Percentiles rank a stretch among this genome's conserved stretches.
These are phyloP conservation scores for Pollicipes pollicipes DNA, from an alignment of 1,140 invertebrate genomes.

Conservation along the genomic window DNA sequence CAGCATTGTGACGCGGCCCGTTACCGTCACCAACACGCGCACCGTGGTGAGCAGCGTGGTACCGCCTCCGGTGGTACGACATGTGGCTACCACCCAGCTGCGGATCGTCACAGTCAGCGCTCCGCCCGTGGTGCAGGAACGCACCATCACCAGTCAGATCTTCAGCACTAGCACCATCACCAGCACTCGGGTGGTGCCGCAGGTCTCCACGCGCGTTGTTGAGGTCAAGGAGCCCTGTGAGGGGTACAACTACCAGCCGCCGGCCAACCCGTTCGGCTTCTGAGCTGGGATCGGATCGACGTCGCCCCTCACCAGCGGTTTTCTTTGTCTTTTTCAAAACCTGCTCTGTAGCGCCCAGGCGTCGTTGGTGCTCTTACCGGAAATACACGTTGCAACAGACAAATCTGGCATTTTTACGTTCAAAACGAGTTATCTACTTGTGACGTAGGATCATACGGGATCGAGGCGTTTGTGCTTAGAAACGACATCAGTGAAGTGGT, in stretches of 20 bases:
- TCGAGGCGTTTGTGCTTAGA: no score
- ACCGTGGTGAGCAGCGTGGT: background rate
- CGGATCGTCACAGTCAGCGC: background rate
- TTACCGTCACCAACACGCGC: background rate
- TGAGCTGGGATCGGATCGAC: no score
- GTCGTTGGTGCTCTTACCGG: no score
- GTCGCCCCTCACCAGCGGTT: no score
- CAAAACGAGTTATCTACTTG: no score
- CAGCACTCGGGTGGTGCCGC: background rate
- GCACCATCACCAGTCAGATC: background rate
- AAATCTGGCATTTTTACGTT: no score
- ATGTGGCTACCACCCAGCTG: background rate
- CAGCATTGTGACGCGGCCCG: background rate
- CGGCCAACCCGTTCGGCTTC: background rate
- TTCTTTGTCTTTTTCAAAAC: no score
- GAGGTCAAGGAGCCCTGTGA: background rate
- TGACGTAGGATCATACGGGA: no score
- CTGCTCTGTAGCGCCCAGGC: no score
- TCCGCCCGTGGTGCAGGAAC: background rate
- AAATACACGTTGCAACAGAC: no score
- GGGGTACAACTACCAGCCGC: background rate
- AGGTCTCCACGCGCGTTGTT: background rate
- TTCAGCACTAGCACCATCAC: background rate
- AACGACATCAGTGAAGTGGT: no score
- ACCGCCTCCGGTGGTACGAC: background rate